Evolutionary conservation across 2,113 vertebrate genomes (phyloP), one percentile per base, ranked within the genome.

Genomic region (Campylorhamphus procurvoides): DNA sequence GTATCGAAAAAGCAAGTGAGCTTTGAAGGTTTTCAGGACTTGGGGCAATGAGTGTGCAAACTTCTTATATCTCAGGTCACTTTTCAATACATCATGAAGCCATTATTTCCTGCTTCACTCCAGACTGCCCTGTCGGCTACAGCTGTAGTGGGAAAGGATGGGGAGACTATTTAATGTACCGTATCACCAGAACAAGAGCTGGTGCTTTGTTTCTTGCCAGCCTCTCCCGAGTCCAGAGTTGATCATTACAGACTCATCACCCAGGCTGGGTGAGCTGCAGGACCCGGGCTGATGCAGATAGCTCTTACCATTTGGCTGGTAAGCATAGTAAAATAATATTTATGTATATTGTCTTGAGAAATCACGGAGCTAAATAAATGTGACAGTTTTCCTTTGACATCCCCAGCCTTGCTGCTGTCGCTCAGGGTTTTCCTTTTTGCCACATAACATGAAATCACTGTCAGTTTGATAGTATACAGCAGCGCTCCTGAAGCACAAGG

Each of bases 321-420:
- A 76, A 76, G 68, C 72, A 90, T 22, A 86, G 82, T 81, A 92
- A 93, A 93, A 27, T 18, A 35, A 46, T 89, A 93, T 96, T 94
- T 89, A 93, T 95, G 72, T 64, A 74, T 73, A 74, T 95, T 88
- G 52, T 94, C 90, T 77, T 18, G 64, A 96, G 82, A 94, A 84
- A 84, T 71, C 90, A 74, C 1, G 1, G 83, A 86, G 88, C 85
- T 96, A 96, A 96, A 95, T 81, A 96, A 95, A 93, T 35, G 83
- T 86, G 95, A 92, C 92, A 87, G 92, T 60, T 95, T 95, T 89
- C 88, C 75, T 72, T 92, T 95, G 96, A 93, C 92, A 87, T 75
- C 84, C 73, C 69, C 89, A 96, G 59, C 80, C 96, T 94, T 87
- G 93, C 94, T 58, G 83, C 90, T 96, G 94, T 96, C 86, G 11